Evolutionary conservation across 2,888 invertebrate species (phyloP).

Genomic region (Trachelus stipa): DNA sequence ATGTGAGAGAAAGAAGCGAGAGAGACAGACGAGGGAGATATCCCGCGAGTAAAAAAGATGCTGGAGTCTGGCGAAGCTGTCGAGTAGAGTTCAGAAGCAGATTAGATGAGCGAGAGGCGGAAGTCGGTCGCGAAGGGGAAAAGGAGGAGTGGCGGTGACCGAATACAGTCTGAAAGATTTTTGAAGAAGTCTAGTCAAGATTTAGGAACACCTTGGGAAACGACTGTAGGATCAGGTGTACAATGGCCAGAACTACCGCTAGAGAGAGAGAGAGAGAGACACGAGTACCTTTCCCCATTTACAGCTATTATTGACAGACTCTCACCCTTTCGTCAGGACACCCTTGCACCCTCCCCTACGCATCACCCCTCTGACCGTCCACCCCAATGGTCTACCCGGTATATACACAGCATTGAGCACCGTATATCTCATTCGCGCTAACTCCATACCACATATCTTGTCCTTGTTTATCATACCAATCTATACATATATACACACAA

Average conservation of each 20-base stretch:
- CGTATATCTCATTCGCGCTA: background rate
- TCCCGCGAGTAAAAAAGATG: conserved; percentile 5
- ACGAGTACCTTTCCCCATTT: conserved; percentile 36
- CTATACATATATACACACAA: background rate
- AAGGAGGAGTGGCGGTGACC: background rate
- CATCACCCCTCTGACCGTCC: background rate
- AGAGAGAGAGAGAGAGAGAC: conserved; percentile 20
- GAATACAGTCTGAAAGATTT: conserved; percentile 23
- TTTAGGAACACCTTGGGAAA: conserved; percentile 29
- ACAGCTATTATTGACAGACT: conserved; percentile 31
- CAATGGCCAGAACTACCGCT: conserved; percentile 25
- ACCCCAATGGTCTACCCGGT: background rate
- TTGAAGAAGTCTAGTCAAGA: conserved; percentile 26
- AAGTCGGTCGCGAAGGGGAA: background rate
- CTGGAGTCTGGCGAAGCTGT: background rate
- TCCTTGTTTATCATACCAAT: background rate
- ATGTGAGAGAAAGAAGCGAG: conserved; percentile 25
- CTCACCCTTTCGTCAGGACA: background rate
- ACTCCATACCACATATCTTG: background rate
- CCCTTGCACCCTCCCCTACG: background rate
- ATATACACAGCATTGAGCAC: background rate
- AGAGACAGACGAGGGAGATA: conserved; percentile 23
- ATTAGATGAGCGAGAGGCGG: conserved; percentile 7
- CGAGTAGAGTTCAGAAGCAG: conserved; percentile 5
- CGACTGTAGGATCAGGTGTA: conserved; percentile 40